Base-by-base conservation (phyloP, 2,888 invertebrate genomes). In the Ormyrus nitidulus region DNA sequence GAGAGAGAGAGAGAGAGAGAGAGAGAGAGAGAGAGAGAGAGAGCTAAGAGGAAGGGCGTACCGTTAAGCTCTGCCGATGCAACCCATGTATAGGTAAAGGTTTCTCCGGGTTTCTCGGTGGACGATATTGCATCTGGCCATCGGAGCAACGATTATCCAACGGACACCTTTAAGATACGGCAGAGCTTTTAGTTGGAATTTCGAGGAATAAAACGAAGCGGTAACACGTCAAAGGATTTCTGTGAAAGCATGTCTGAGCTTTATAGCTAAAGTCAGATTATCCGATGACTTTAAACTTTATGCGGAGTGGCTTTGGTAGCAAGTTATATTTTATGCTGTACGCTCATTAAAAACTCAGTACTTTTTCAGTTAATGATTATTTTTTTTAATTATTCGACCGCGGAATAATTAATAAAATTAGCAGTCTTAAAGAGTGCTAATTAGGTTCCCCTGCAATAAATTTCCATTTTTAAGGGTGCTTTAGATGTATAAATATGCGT, bases 1-100 rank as follows among this genome's bases (percentile, higher is more conserved):
- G n/a, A n/a, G n/a, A n/a, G n/a, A n/a, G 86, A 86, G 87, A 85
- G 58, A 54, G 65, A 80, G 69, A 34, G 59, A 19, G 59, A 81
- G 66, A 80, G 79, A 80, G 83, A 73, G 83, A 81, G 34, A 34
- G 34, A 34, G 1, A 34, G 65, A 80, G 69, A 34, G 59, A 19
- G 59, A 81, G 19, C 19, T 19, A 19, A 19, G 19, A 19, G 19
- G 19, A 19, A 19, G 19, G 19, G 19, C 19, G 19, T 72, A n/a
- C 48, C 19, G 54, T 44, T 65, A 56, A 65, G 78, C 54, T 53
- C 68, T 46, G 53, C 5, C 10, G 62, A 19, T 19, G 19, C 19
- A 19, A 10, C n/a, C 10, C 46, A 46, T 68, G 44, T 34, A 13
- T 49, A 7, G 7, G 61, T 53, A 56, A 68, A 51, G 70, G 62